phyloP scores from a whole-genome alignment of 2,113 vertebrate genomes.

The Emydocephalus ijimae region DNA sequence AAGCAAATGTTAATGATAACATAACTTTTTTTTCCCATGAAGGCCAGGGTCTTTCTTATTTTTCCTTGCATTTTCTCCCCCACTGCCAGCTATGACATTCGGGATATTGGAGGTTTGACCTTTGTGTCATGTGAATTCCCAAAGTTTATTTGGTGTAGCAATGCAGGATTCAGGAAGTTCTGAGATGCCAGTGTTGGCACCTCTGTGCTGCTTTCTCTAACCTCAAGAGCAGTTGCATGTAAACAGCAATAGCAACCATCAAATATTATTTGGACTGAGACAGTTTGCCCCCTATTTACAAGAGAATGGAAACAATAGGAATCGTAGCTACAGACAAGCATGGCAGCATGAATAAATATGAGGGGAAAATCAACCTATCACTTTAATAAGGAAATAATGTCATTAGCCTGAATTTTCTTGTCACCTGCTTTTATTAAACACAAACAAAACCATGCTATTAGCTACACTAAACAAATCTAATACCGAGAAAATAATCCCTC shows the following conservation, averaged over 20 bases:
- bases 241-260: neutral
- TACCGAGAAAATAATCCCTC: neutral
- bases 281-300: neutral
- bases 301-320: accelerated
- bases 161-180: neutral
- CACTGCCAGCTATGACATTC: neutral
- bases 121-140: neutral
- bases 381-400: conserved; percentile 29
- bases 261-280: neutral
- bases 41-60: neutral
- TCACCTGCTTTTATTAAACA: conserved; percentile 30
- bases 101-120: neutral
- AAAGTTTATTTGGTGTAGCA: neutral
- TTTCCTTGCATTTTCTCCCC: neutral
- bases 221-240: accelerated
- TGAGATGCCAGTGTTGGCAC: neutral
- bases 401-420: neutral
- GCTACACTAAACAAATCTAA: accelerated
- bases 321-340: neutral
- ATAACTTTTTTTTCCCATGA: neutral
- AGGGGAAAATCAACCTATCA: neutral
- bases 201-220: neutral
- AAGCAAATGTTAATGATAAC: neutral
- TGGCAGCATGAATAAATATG: accelerated
- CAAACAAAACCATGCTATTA: neutral